Evolutionary conservation across 2,797 vertebrate genomes (phyloP).

Genomic region (Menidia menidia): DNA sequence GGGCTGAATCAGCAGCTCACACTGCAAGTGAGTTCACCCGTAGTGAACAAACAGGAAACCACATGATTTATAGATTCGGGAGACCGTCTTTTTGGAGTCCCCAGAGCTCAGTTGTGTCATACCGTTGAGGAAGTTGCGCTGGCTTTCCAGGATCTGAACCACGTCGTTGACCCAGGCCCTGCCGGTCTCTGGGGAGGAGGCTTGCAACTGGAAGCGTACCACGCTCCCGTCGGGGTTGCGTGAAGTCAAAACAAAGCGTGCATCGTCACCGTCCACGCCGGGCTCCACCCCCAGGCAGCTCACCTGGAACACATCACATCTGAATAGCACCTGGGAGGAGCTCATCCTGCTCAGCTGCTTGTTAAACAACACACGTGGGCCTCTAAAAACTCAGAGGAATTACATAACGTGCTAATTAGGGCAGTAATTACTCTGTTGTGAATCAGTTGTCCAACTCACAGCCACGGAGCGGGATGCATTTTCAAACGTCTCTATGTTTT

Average conservation of each 20-base stretch:
- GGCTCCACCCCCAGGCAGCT: slow-evolving; percentile 92
- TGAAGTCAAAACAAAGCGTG: slow-evolving; percentile 88
- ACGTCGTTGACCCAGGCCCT: slow-evolving; percentile 89
- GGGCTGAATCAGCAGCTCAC: background rate
- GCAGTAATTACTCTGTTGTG: slow-evolving; percentile 5
- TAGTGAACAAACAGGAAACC: slow-evolving; percentile 13
- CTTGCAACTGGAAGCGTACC: slow-evolving; percentile 87
- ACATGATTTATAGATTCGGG: slow-evolving; percentile 11
- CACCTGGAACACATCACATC: slow-evolving; percentile 83
- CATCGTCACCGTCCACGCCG: slow-evolving; percentile 84
- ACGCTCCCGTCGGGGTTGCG: slow-evolving; percentile 87
- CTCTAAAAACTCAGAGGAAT: slow-evolving; percentile 39
- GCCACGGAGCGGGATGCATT: slow-evolving; percentile 15
- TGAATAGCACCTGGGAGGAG: slow-evolving; percentile 58
- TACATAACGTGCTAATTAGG: slow-evolving; percentile 37
- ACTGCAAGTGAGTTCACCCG: background rate
- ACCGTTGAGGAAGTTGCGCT: slow-evolving; percentile 95
- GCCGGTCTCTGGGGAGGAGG: slow-evolving; percentile 81
- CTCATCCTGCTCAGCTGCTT: slow-evolving; percentile 37
- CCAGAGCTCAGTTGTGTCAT: slow-evolving; percentile 13
- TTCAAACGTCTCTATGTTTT: slow-evolving; percentile 16
- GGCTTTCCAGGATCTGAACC: slow-evolving; percentile 91
- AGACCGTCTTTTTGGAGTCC: background rate
- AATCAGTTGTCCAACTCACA: slow-evolving; percentile 42
- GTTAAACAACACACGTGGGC: slow-evolving; percentile 55